A percentile compares a stretch with the other conserved stretches of the same genome.
Evolutionary conservation across 2,888 invertebrate species (phyloP).

Genomic region (Xestoiulus laeticollis): DNA sequence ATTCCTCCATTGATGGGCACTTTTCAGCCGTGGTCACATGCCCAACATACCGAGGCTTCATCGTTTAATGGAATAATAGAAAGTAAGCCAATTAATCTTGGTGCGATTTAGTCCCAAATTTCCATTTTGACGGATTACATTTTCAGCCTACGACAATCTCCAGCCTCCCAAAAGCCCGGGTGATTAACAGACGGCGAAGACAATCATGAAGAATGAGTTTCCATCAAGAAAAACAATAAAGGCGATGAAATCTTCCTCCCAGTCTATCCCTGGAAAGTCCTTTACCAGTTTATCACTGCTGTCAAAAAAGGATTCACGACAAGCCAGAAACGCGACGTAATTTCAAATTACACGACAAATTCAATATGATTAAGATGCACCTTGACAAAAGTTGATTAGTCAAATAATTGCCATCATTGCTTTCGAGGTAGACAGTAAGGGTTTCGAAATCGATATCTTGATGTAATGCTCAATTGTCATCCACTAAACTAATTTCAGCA

Average conservation of each 20-base stretch:
- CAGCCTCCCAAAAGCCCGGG: slow-evolving; percentile 8
- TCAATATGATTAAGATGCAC: slow-evolving; percentile 34
- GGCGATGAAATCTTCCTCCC: background rate
- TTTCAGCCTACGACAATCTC: background rate
- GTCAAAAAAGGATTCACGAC: background rate
- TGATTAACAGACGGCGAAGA: slow-evolving; percentile 32
- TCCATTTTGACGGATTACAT: slow-evolving; percentile 37
- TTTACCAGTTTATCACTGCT: slow-evolving; percentile 25
- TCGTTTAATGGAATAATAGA: background rate
- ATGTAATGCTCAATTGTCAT: background rate
- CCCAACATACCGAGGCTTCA: background rate
- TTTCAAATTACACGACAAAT: slow-evolving; percentile 21
- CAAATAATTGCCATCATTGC: slow-evolving; percentile 11
- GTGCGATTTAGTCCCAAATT: background rate
- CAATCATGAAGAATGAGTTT: slow-evolving; percentile 32
- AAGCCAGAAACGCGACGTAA: background rate
- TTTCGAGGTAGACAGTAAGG: background rate
- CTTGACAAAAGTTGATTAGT: slow-evolving; percentile 29
- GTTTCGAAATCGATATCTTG: background rate
- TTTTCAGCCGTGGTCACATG: background rate
- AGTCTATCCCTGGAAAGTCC: background rate
- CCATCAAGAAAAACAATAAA: slow-evolving; percentile 30
- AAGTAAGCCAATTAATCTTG: slow-evolving; percentile 17
- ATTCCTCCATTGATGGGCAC: background rate
- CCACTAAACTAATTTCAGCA: background rate